These are phyloP conservation scores for Maccullochella peelii DNA, from an alignment of 2,113 vertebrate species.

Conservation along the genomic window DNA sequence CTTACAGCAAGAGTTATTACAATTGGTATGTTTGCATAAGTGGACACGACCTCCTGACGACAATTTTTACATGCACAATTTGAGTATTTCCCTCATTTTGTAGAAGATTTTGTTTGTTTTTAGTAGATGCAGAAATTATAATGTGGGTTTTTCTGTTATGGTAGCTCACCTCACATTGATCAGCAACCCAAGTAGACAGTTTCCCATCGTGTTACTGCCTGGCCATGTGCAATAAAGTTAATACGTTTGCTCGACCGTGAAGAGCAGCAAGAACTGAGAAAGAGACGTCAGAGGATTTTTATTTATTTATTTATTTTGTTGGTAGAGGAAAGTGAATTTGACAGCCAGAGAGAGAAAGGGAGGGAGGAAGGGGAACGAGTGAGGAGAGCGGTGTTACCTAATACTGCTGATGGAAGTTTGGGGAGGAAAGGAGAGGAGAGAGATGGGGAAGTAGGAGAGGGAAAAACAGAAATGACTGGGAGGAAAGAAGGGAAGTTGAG, in stretches of 20 bases:
- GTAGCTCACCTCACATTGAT: conserved; percentile 9
- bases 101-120: background rate
- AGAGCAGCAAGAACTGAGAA: conserved; percentile 45
- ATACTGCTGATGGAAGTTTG: conserved; percentile 44
- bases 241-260: conserved; percentile 45
- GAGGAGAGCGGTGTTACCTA: conserved; percentile 45
- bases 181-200: background rate
- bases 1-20: background rate
- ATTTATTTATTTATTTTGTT: background rate
- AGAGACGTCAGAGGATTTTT: conserved; percentile 33
- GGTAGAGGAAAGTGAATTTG: conserved; percentile 53
- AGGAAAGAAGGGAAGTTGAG: background rate
- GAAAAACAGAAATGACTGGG: background rate
- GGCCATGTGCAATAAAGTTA: conserved; percentile 48
- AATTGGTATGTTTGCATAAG: background rate
- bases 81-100: too few species aligned
- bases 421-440: background rate
- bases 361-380: background rate
- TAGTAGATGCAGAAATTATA: background rate
- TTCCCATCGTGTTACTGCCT: conserved; percentile 23
- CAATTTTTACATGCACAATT: background rate
- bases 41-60: background rate
- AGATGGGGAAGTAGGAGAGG: background rate
- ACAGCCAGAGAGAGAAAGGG: conserved; percentile 43
- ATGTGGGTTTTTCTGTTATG: background rate